Conservation (phyloP, 2,888 invertebrate species). For the Anaspis maculata region DNA sequence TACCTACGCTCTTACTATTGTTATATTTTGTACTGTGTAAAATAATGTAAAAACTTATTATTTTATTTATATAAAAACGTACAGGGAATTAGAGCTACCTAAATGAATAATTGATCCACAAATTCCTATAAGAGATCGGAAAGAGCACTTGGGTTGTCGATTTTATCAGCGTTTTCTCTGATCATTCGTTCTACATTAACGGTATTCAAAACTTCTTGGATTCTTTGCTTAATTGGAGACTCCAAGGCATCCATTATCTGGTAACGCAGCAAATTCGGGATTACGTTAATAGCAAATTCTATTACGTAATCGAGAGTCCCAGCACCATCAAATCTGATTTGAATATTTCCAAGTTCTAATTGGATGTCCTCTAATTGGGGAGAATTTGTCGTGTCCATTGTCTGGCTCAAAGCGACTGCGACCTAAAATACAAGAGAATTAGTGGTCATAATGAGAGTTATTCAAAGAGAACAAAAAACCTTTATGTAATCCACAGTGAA, state of each 20-base stretch:
- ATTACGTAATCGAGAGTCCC: slow-evolving; percentile 79
- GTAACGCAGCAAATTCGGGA: slow-evolving; percentile 78
- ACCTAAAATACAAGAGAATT: slow-evolving; percentile 31
- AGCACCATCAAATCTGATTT: slow-evolving; percentile 73
- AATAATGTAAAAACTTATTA: slow-evolving; percentile 41
- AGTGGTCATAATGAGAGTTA: neutral
- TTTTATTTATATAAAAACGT: slow-evolving; percentile 40
- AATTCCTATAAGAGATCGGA: neutral
- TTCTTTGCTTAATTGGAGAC: slow-evolving; percentile 62
- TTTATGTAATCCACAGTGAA: slow-evolving; percentile 75
- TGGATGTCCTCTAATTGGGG: slow-evolving; percentile 66
- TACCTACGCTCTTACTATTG: slow-evolving; percentile 40
- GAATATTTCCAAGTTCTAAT: slow-evolving; percentile 76
- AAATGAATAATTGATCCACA: neutral
- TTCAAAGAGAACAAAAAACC: slow-evolving; percentile 30
- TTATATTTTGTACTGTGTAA: slow-evolving; percentile 43
- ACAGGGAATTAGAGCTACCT: slow-evolving; percentile 7
- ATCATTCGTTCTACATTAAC: slow-evolving; percentile 68
- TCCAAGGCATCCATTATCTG: slow-evolving; percentile 83
- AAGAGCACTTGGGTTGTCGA: slow-evolving; percentile 43
- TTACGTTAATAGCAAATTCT: slow-evolving; percentile 70
- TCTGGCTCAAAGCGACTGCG: slow-evolving; percentile 61
- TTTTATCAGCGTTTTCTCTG: slow-evolving; percentile 57
- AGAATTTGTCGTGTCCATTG: slow-evolving; percentile 66
- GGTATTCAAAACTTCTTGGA: slow-evolving; percentile 66